phyloP scores from a whole-genome alignment of 1,140 invertebrate genomes.

The Elymnias hypermnestra region DNA sequence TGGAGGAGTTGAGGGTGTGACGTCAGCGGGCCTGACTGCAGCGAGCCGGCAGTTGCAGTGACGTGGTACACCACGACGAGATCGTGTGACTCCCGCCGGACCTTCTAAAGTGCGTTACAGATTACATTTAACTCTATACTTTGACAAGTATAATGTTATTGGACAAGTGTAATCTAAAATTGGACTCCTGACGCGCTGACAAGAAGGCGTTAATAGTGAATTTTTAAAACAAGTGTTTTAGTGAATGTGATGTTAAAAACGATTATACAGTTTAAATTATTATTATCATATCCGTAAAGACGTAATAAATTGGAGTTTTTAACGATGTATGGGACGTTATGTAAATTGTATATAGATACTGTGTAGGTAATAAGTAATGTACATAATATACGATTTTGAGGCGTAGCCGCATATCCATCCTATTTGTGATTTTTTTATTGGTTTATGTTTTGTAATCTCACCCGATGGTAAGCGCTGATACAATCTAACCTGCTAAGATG shows the following conservation, averaged over 20 bases:
- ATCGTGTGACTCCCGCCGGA: slow-evolving; percentile 74
- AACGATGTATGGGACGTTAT: slow-evolving; percentile 24
- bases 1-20: slow-evolving; percentile 90
- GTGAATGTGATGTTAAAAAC: slow-evolving; percentile 17
- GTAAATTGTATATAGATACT: slow-evolving; percentile 52
- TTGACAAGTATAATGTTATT: too few species aligned
- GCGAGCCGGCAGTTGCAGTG: slow-evolving; percentile 73
- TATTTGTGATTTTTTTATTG: slow-evolving; percentile 29
- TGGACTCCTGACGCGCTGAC: slow-evolving; percentile 23
- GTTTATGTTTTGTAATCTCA: too few species aligned
- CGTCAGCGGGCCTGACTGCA: slow-evolving; percentile 78
- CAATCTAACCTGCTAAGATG: too few species aligned
- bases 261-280: slow-evolving; percentile 12
- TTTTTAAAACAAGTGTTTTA: slow-evolving; percentile 4
- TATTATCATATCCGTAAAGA: slow-evolving; percentile 25
- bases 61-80: slow-evolving; percentile 70
- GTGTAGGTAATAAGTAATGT: slow-evolving; percentile 29
- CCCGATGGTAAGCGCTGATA: too few species aligned
- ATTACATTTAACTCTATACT: too few species aligned
- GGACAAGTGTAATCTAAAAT: too few species aligned
- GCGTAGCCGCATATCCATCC: slow-evolving; percentile 67
- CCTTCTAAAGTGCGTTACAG: slow-evolving; percentile 65
- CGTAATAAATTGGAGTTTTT: slow-evolving; percentile 16
- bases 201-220: slow-evolving; percentile 21
- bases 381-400: slow-evolving; percentile 33